A percentile compares a stretch with the other conserved stretches of the same genome.
Evolutionary conservation across 2,113 vertebrate species (phyloP).

Genomic region (Zootoca vivipara): DNA sequence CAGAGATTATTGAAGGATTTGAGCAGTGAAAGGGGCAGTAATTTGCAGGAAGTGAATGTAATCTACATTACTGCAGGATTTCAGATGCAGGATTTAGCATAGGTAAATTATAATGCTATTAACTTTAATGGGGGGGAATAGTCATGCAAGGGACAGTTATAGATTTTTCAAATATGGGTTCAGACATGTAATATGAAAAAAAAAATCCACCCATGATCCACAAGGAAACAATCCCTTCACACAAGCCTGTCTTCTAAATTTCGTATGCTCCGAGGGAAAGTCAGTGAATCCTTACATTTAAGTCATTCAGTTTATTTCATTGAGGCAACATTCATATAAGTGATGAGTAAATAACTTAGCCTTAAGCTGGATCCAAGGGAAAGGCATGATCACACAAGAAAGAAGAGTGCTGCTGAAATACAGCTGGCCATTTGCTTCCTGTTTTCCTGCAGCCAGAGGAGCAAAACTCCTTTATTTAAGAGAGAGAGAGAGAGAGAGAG

Average conservation of each 20-base stretch:
- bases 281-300: background rate
- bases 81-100: conserved; percentile 34
- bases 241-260: background rate
- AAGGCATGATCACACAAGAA: background rate
- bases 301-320: background rate
- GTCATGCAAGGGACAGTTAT: conserved; percentile 4
- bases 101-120: conserved; percentile 45
- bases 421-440: background rate
- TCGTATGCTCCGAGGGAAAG: background rate
- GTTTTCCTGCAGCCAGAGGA: background rate
- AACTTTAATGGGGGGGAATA: conserved; percentile 37
- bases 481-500: too few relatives aligned
- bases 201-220: background rate
- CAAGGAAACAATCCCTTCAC: conserved; percentile 4
- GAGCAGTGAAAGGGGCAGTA: conserved; percentile 23
- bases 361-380: background rate
- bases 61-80: conserved; percentile 30
- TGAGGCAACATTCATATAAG: background rate
- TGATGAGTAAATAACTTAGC: background rate
- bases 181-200: background rate
- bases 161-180: conserved; percentile 28
- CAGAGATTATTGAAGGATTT: conserved; percentile 50
- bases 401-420: background rate
- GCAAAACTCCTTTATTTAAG: background rate
- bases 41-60: conserved; percentile 47